These are phyloP conservation scores for Phrynosoma platyrhinos DNA, from an alignment of 2,113 vertebrate species.

Conservation along the genomic window DNA sequence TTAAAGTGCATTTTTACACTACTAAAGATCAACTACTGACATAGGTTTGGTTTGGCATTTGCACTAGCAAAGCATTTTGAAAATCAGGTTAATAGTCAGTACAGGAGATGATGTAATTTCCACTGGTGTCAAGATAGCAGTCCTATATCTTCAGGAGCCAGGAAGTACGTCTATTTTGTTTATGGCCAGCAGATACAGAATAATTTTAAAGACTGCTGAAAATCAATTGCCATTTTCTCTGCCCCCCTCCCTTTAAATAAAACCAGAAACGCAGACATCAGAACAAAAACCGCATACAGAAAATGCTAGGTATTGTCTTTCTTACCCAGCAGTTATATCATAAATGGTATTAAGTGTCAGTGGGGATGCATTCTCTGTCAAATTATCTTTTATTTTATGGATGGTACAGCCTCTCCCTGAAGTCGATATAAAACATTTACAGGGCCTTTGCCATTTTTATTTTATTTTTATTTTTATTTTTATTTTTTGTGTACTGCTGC, in stretches of 20 bases:
- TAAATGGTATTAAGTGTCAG: constrained; percentile 55
- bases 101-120: constrained; percentile 19
- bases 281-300: constrained; percentile 39
- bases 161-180: constrained; percentile 20
- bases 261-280: background rate
- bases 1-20: too few species aligned
- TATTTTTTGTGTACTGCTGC: background rate
- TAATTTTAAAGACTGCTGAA: constrained; percentile 31
- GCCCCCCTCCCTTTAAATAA: constrained; percentile 10
- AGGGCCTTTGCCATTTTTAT: background rate
- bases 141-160: constrained; percentile 21
- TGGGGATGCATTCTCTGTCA: constrained; percentile 35
- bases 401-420: constrained; percentile 23
- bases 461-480: too few species aligned
- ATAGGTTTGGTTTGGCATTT: background rate
- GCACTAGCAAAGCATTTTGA: background rate
- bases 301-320: constrained; percentile 33
- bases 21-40: background rate
- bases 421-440: constrained; percentile 37
- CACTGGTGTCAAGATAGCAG: constrained; percentile 19
- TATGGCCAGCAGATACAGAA: constrained; percentile 15
- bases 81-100: constrained; percentile 5
- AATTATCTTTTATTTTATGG: constrained; percentile 44
- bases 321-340: constrained; percentile 18
- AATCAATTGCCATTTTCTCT: constrained; percentile 24